Conservation (phyloP, 2,113 vertebrate genomes). For the Cygnus atratus region DNA sequence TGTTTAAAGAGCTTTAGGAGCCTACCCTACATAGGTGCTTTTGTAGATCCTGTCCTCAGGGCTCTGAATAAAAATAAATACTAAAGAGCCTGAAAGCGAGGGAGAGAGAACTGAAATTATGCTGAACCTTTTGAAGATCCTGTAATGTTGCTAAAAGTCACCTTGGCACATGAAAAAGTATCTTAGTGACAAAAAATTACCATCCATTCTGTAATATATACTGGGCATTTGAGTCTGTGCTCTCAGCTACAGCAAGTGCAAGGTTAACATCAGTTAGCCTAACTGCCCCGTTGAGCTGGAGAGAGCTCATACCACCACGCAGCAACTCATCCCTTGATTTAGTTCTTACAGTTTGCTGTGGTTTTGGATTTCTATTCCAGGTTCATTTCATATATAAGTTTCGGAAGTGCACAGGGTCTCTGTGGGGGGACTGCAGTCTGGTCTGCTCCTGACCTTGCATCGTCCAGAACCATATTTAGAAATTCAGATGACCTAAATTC, state of each 20-base stretch:
- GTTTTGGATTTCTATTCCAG: not conserved
- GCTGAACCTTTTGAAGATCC: not conserved
- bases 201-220: too few species aligned
- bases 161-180: not conserved
- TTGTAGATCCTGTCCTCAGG: not conserved
- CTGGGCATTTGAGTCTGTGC: not conserved
- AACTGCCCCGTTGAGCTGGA: not conserved
- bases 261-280: not conserved
- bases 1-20: not conserved
- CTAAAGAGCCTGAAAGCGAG: not conserved
- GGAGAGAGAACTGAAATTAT: not conserved
- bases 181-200: not conserved
- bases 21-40: not conserved
- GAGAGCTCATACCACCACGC: not conserved
- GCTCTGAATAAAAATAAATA: not conserved
- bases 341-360: not conserved
- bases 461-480: not conserved
- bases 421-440: not conserved
- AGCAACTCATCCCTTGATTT: not conserved
- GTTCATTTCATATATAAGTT: not conserved
- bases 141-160: not conserved
- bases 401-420: not conserved
- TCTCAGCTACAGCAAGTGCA: not conserved
- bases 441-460: not conserved
- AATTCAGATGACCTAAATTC: not conserved